phyloP scores from a whole-genome alignment of 2,888 invertebrate genomes.

The Stegophylla sp. region DNA sequence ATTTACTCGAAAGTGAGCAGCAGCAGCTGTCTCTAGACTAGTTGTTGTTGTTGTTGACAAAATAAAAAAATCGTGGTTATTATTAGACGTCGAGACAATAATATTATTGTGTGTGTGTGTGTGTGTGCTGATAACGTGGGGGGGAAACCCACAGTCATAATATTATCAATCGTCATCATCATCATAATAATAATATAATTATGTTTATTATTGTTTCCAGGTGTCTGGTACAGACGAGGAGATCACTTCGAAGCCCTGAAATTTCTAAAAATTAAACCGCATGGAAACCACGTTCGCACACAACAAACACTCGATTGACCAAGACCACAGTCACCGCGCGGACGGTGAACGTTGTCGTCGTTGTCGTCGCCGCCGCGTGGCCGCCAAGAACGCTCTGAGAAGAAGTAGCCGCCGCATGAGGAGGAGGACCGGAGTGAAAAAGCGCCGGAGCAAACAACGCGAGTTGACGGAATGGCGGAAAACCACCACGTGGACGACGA shows the following conservation, averaged over 20 bases:
- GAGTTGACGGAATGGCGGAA: constrained; percentile 57
- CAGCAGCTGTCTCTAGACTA: no score
- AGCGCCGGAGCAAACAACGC: constrained; percentile 52
- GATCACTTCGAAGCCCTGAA: constrained; percentile 2
- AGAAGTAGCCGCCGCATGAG: constrained; percentile 44
- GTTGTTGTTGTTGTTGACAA: no score
- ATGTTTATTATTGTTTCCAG: background rate
- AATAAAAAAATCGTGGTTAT: no score
- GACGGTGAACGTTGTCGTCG: constrained; percentile 33
- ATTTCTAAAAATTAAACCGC: constrained; percentile 55
- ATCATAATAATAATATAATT: no score
- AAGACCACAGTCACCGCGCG: constrained; percentile 34
- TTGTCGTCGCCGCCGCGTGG: background rate
- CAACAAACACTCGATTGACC: background rate
- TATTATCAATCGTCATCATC: no score
- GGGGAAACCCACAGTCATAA: no score
- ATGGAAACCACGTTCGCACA: constrained; percentile 53
- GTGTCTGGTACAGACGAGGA: constrained; percentile 13
- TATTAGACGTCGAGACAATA: no score
- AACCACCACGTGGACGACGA: no score
- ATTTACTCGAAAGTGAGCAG: no score
- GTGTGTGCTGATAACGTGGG: no score
- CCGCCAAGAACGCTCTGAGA: constrained; percentile 19
- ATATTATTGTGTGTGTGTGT: no score
- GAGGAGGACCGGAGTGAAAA: constrained; percentile 49